These are phyloP conservation scores for Valencia hispanica DNA, from an alignment of 2,797 vertebrate genomes.

Conservation along the genomic window DNA sequence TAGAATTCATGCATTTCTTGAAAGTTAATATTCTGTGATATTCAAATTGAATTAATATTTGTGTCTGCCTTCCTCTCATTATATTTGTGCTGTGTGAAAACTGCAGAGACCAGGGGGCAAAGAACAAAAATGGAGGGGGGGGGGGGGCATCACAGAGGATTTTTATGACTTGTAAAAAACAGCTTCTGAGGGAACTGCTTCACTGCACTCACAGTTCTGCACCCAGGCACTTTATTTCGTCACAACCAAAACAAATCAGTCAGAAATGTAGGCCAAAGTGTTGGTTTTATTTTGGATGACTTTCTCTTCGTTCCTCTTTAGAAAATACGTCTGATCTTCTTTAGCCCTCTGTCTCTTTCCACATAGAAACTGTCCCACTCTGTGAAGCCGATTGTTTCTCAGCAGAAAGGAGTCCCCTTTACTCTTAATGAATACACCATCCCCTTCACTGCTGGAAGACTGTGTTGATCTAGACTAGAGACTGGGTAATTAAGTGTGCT, in stretches of 20 bases:
- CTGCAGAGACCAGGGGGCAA: conserved; percentile 53
- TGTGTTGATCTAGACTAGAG: conserved; percentile 80
- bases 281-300: conserved; percentile 57
- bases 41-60: conserved; percentile 48
- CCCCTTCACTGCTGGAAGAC: conserved; percentile 72
- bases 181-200: conserved; percentile 65
- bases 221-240: conserved; percentile 62
- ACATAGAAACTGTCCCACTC: conserved; percentile 44
- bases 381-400: conserved; percentile 68
- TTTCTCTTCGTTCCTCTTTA: conserved; percentile 54
- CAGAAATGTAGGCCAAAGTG: conserved; percentile 74
- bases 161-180: conserved; percentile 71
- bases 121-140: conserved; percentile 61
- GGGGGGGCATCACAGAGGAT: conserved; percentile 64
- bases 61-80: conserved; percentile 51
- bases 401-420: conserved; percentile 62
- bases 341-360: conserved; percentile 53
- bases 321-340: conserved; percentile 42
- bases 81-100: conserved; percentile 45
- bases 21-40: conserved; percentile 22
- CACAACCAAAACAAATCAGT: conserved; percentile 63
- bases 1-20: conserved; percentile 29
- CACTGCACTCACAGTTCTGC: conserved; percentile 60
- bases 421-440: conserved; percentile 79
- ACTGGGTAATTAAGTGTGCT: conserved; percentile 79